Conservation (phyloP, 1,140 invertebrate genomes). For the Marisa cornuarietis region DNA sequence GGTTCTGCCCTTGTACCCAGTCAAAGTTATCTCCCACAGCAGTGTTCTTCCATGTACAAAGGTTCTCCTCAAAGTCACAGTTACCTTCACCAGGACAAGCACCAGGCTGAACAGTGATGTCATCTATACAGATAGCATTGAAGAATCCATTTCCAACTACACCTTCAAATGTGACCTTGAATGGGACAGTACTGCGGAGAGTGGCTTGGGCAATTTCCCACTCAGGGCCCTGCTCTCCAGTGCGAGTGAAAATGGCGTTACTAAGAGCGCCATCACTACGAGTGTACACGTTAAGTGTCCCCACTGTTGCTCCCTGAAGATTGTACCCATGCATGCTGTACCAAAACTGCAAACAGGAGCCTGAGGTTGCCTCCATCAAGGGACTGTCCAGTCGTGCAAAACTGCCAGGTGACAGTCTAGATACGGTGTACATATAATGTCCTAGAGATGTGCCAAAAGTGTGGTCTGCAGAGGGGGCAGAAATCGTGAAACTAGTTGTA, state of each 20-base stretch:
- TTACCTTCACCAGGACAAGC: constrained; percentile 34
- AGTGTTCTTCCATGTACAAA: constrained; percentile 56
- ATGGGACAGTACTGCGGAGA: constrained; percentile 16
- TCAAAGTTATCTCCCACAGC: constrained; percentile 52
- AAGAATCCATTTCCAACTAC: constrained; percentile 41
- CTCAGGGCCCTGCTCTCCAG: constrained; percentile 41
- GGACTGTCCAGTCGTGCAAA: constrained; percentile 49
- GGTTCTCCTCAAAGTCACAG: constrained; percentile 59
- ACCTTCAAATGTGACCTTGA: constrained; percentile 58
- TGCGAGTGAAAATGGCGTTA: constrained; percentile 17
- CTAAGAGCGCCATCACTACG: constrained; percentile 28
- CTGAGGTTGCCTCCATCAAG: constrained; percentile 34
- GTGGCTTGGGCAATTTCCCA: constrained; percentile 49
- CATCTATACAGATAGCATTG: constrained; percentile 59
- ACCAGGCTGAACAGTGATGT: constrained; percentile 30
- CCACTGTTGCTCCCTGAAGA: constrained; percentile 74
- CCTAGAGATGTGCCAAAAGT: constrained; percentile 64
- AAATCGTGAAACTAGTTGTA: background rate
- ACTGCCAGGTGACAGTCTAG: constrained; percentile 55
- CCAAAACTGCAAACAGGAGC: constrained; percentile 70
- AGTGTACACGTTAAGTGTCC: constrained; percentile 47
- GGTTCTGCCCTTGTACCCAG: constrained; percentile 48
- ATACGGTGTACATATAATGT: constrained; percentile 60
- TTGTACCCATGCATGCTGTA: constrained; percentile 80
- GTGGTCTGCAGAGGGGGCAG: constrained; percentile 54